A percentile compares a stretch with the other conserved stretches of the same genome.
Evolutionary conservation across 1,140 invertebrate genomes (phyloP).

Genomic region (Psilanteris sp.): DNA sequence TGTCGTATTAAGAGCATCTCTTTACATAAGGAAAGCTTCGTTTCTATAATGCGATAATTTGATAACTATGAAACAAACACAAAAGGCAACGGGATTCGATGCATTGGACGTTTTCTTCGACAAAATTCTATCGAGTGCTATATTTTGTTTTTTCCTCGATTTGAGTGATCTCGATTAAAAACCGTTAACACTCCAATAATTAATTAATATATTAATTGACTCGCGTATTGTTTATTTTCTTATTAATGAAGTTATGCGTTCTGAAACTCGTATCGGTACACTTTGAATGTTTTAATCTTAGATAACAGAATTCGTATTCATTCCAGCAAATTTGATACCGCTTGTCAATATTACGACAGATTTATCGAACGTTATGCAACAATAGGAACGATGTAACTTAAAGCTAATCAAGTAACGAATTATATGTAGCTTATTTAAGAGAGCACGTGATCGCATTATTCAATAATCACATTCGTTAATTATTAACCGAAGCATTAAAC

Average conservation of each 20-base stretch:
- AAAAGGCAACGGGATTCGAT: no score
- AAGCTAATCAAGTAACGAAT: conserved; percentile 28
- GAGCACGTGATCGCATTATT: conserved; percentile 16
- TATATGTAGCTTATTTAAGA: conserved; percentile 11
- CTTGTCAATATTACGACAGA: conserved; percentile 34
- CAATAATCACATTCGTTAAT: conserved; percentile 23
- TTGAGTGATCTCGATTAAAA: no score
- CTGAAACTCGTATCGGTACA: conserved; percentile 2
- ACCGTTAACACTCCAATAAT: no score
- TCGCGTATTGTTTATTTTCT: background rate
- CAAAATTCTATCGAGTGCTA: no score
- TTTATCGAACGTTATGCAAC: conserved; percentile 32
- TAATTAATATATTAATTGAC: no score
- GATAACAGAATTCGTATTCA: conserved; percentile 10
- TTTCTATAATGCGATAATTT: no score
- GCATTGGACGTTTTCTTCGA: no score
- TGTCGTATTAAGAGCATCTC: no score
- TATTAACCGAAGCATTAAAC: conserved; percentile 4
- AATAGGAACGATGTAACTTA: conserved; percentile 19
- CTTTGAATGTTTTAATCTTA: conserved; percentile 20
- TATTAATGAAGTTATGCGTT: no score
- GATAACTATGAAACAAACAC: no score
- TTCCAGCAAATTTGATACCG: conserved; percentile 20
- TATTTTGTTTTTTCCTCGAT: no score
- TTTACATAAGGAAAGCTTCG: no score